These are phyloP conservation scores for Galerucella pusilla DNA, from an alignment of 2,888 invertebrate species.

Conservation along the genomic window DNA sequence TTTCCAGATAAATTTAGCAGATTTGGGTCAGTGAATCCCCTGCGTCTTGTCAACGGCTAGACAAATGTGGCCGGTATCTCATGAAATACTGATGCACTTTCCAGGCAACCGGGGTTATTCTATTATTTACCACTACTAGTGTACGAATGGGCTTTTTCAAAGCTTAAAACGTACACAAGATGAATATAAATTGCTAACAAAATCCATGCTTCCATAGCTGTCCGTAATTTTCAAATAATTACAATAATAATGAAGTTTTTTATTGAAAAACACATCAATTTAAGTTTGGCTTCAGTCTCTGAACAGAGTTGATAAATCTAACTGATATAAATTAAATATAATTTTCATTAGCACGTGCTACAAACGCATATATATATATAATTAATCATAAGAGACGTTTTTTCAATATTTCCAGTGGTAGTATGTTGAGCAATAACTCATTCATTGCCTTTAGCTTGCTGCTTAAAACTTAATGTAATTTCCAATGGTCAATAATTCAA, in stretches of 20 bases:
- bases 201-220: not conserved
- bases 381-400: not conserved
- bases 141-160: slow-evolving; percentile 27
- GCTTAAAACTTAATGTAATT: not conserved
- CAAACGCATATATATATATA: no score
- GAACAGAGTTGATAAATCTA: no score
- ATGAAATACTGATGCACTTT: slow-evolving; percentile 43
- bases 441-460: not conserved
- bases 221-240: no score
- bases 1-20: slow-evolving; percentile 43
- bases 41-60: slow-evolving; percentile 47
- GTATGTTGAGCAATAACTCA: not conserved
- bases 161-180: slow-evolving; percentile 14
- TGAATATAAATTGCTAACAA: slow-evolving; percentile 16
- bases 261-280: no score
- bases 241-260: no score
- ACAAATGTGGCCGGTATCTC: slow-evolving; percentile 45
- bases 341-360: no score
- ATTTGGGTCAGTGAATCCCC: slow-evolving; percentile 49
- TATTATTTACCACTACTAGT: slow-evolving; percentile 40
- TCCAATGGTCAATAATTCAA: slow-evolving; percentile 10
- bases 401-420: not conserved
- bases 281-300: no score
- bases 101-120: slow-evolving; percentile 31
- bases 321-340: no score